Evolutionary conservation across 2,888 invertebrate genomes (phyloP).

Genomic region (Lycocerus yunnanus): DNA sequence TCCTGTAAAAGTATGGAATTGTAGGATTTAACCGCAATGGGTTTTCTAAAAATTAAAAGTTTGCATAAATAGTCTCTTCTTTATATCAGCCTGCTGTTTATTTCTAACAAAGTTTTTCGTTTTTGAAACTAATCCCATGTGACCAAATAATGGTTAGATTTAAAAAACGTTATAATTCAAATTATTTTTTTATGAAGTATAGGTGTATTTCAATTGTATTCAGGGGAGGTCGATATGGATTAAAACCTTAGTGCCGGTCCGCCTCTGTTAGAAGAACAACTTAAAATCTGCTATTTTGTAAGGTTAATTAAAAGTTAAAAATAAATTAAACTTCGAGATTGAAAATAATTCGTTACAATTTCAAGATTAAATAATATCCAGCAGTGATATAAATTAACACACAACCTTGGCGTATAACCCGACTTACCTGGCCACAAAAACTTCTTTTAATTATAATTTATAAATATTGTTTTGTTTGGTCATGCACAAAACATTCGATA

Average conservation of each 20-base stretch:
- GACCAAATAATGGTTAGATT: no score
- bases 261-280: neutral
- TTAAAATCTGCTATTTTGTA: neutral
- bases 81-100: no score
- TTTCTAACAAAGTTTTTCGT: no score
- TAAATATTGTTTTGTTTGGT: neutral
- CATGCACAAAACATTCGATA: neutral
- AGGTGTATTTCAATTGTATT: no score
- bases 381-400: neutral
- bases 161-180: no score
- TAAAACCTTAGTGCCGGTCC: neutral
- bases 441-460: neutral
- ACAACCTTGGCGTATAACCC: neutral
- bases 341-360: neutral
- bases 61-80: no score
- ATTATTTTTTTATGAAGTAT: no score
- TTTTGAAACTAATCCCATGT: no score
- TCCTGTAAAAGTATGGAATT: no score
- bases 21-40: no score
- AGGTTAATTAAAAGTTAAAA: neutral
- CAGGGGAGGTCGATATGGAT: no score
- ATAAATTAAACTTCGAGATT: neutral
- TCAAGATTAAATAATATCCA: neutral
- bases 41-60: no score
- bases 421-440: neutral